Conservation (phyloP, 2,797 vertebrate genomes). For the Cryptoprocta ferox region DNA sequence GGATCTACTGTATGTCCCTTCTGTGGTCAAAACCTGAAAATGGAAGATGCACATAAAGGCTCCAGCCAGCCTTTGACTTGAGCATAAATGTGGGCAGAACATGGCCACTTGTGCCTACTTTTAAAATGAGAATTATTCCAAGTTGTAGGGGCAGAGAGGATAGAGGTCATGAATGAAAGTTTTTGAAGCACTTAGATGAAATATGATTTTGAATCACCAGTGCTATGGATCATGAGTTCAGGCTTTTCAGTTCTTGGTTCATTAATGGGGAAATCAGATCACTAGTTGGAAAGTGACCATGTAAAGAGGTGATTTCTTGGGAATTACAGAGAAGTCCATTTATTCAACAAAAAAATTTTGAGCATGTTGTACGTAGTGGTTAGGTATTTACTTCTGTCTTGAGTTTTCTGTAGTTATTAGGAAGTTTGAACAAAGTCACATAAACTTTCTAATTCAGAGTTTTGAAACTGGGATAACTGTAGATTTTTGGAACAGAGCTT, state of each 20-base stretch:
- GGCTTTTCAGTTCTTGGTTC: constrained; percentile 45
- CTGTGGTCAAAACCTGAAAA: constrained; percentile 49
- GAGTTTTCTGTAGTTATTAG: constrained; percentile 52
- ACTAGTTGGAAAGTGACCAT: constrained; percentile 52
- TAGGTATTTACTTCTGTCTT: constrained; percentile 10
- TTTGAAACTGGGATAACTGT: constrained; percentile 57
- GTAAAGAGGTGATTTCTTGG: constrained; percentile 41
- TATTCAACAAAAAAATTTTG: constrained; percentile 35
- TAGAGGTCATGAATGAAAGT: constrained; percentile 38
- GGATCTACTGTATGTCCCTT: neutral
- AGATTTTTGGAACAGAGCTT: constrained; percentile 24
- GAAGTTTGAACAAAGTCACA: constrained; percentile 41
- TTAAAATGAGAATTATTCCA: constrained; percentile 55
- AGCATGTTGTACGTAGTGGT: constrained; percentile 15
- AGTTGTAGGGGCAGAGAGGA: constrained; percentile 19
- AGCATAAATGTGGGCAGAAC: constrained; percentile 2
- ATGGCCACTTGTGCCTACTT: constrained; percentile 30
- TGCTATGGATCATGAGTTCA: constrained; percentile 40
- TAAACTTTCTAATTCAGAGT: constrained; percentile 42
- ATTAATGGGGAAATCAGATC: constrained; percentile 53
- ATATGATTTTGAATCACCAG: constrained; percentile 36
- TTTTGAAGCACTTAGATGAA: constrained; percentile 55
- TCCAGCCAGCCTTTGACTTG: constrained; percentile 58
- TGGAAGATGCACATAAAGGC: neutral
- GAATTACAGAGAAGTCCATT: constrained; percentile 49